A percentile compares a stretch with the other conserved stretches of the same genome.
These are phyloP conservation scores for Theonella swinhoei DNA, from an alignment of 37 sponge, comb jelly and placozoan species.

Conservation along the genomic window DNA sequence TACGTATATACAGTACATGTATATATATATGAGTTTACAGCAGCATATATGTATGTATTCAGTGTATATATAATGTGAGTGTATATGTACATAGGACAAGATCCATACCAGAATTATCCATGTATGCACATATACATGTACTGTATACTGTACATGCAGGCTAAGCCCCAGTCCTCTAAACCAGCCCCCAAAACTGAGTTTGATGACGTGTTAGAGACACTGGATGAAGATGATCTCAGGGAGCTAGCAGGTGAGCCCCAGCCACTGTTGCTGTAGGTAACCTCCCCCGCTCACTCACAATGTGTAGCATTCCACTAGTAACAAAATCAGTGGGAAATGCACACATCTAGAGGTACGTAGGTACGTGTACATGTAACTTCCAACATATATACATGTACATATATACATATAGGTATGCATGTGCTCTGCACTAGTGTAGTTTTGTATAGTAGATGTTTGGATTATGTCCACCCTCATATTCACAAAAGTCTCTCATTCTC, in stretches of 20 bases:
- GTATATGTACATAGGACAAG: too few species aligned
- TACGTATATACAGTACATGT: too few species aligned
- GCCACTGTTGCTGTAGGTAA: too few species aligned
- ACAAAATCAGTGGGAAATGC: too few species aligned
- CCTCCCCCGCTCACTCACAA: too few species aligned
- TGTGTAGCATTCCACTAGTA: too few species aligned
- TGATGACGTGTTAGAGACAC: conserved; percentile 60
- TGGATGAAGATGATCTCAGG: conserved; percentile 46
- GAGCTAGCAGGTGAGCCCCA: conserved; percentile 58
- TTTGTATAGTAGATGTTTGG: neutral
- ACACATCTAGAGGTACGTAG: conserved; percentile 4
- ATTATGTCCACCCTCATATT: neutral
- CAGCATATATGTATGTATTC: too few species aligned
- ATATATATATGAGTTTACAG: too few species aligned
- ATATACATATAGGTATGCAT: neutral
- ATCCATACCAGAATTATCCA: too few species aligned
- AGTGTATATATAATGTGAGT: too few species aligned
- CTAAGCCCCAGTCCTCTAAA: neutral
- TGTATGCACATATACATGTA: neutral
- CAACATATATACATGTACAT: neutral
- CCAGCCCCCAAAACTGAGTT: conserved; percentile 17
- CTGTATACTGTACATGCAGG: neutral
- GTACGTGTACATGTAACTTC: neutral
- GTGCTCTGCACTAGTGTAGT: too few species aligned
- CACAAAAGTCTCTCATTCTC: neutral